Evolutionary conservation across 2,797 vertebrate species (phyloP).

Genomic region (Alca torda): DNA sequence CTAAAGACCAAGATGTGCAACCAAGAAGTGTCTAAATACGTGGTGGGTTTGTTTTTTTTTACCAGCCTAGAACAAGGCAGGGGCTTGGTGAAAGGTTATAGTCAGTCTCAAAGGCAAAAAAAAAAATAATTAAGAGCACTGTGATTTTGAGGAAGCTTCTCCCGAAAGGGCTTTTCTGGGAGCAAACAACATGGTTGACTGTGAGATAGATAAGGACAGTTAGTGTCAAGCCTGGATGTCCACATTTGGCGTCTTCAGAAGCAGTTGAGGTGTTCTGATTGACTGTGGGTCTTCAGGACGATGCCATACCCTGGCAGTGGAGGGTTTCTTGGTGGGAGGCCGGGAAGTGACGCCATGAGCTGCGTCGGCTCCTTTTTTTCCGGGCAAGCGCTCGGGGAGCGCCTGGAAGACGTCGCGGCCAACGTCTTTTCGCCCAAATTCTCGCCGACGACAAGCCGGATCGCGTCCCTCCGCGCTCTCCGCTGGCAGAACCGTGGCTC

Average conservation of each 20-base stretch:
- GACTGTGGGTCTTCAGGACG: too few relatives aligned
- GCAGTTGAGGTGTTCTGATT: background rate
- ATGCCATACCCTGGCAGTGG: background rate
- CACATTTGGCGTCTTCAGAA: background rate
- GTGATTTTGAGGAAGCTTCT: background rate
- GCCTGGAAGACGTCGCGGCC: slow-evolving; percentile 19
- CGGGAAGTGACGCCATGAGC: fast-evolving
- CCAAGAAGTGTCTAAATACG: too few relatives aligned
- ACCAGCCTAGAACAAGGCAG: too few relatives aligned
- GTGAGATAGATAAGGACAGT: background rate
- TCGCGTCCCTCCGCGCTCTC: background rate
- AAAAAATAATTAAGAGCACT: background rate
- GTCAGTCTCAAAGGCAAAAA: background rate
- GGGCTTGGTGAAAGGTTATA: background rate
- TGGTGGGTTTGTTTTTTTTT: background rate
- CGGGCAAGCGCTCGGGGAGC: slow-evolving; percentile 19
- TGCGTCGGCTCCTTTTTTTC: background rate
- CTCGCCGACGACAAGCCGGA: slow-evolving; percentile 52
- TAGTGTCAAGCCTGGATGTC: background rate
- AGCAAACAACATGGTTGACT: background rate
- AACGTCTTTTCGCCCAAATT: slow-evolving; percentile 41
- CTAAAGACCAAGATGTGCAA: background rate
- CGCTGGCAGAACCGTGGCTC: slow-evolving; percentile 8
- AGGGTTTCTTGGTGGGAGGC: background rate
- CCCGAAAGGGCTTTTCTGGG: background rate